Base-by-base conservation (phyloP, 2,797 vertebrate genomes). In the Craterocephalus amniculus region DNA sequence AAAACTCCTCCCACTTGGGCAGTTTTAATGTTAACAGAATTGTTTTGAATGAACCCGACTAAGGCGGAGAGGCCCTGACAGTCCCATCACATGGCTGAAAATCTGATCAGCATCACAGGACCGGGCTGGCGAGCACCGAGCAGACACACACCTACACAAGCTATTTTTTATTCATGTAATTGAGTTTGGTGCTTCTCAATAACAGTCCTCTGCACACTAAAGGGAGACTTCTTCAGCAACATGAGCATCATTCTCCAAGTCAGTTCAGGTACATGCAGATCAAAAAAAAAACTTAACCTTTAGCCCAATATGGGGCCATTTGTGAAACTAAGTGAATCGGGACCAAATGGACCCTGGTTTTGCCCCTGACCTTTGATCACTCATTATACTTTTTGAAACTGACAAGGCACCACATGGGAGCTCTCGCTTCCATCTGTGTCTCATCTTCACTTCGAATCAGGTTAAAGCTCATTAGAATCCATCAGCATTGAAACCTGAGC, bases 401-500 rank as follows among this genome's bases (percentile, higher is more conserved):
- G 67, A 68, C 67, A 22, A 9, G 12, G 56, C 31, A 66, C 12
- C 13, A n/a, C 62, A 45, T 11, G 56, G 51, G 77, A 84, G 70
- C 58, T 51, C 57, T 71, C 62, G 29, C 79, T 66, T 81, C 67
- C 81, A 81, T 83, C 76, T 87, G n/a, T 6, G 49, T 66, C 51
- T 67, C 73, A 77, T 78, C 66, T 65, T 70, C 51, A 18, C 65
- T 58, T 63, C 60, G 56, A 82, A 81, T 87, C 67, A 65, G 65
- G 58, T 80, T 80, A 80, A 56, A 58, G 76, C 81, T 83, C 70
- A 70, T 85, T 85, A 79, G 68, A 78, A 74, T 72, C 84, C 83
- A 89, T 89, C 87, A 88, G 85, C 54, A 43, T 1, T 70, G 86
- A 90, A 91, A 90, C 83, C 60, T 67, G 88, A 90, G 72, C 69